These are phyloP conservation scores for Vipera latastei DNA, from an alignment of 2,797 vertebrate species.

Conservation along the genomic window DNA sequence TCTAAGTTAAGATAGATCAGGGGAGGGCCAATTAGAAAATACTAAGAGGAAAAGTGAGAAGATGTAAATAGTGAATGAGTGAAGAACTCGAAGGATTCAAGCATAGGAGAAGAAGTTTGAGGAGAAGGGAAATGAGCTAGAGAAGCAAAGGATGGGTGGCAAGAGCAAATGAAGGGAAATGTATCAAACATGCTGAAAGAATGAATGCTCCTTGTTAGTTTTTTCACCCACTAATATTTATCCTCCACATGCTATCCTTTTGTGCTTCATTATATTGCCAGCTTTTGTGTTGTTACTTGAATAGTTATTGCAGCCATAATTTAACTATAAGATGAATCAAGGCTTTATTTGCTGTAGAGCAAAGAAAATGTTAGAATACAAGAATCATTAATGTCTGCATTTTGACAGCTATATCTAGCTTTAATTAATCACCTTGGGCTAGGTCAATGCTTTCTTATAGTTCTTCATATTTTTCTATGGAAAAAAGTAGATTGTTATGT, in stretches of 20 bases:
- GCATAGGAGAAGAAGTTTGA: not conserved
- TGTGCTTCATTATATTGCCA: not conserved
- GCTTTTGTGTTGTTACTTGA: not conserved
- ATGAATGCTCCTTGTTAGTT: not conserved
- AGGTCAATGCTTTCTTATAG: not conserved
- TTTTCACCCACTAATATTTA: not conserved
- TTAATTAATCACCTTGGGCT: not conserved
- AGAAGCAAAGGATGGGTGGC: not conserved
- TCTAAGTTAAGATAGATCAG: not conserved
- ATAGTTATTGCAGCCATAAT: not conserved
- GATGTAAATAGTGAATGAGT: not conserved
- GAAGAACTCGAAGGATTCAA: not conserved
- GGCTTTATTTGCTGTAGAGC: not conserved
- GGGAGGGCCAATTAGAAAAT: not conserved
- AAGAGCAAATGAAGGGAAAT: not conserved
- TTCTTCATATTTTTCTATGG: not conserved
- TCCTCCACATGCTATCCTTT: not conserved
- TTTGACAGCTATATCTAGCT: not conserved
- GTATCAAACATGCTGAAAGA: not conserved
- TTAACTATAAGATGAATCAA: not conserved
- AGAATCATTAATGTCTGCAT: not conserved
- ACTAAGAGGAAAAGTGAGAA: not conserved
- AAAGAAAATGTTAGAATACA: not conserved
- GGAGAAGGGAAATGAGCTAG: not conserved
- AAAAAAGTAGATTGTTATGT: not conserved